These are phyloP conservation scores for Eutrigla gurnardus DNA, from an alignment of 2,797 vertebrate genomes.

Conservation along the genomic window DNA sequence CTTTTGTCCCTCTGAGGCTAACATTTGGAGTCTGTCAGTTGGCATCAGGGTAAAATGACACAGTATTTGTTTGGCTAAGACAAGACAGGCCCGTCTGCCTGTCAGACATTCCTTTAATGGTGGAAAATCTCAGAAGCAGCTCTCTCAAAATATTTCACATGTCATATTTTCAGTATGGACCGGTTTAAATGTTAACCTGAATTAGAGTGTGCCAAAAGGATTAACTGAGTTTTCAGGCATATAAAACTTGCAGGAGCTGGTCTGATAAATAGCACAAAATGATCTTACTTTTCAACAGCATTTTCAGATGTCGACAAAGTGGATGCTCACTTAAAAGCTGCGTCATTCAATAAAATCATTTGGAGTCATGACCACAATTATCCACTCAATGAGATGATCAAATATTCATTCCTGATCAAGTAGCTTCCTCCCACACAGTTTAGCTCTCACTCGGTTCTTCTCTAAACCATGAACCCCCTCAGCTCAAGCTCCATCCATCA, in stretches of 20 bases:
- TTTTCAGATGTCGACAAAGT: not conserved
- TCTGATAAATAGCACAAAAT: not conserved
- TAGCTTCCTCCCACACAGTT: constrained; percentile 34
- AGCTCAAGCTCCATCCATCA: not conserved
- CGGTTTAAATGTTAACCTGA: not conserved
- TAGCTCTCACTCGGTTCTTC: constrained; percentile 29
- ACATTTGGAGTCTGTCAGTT: constrained; percentile 28
- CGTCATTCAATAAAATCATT: not conserved
- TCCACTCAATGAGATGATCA: not conserved
- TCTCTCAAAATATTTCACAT: not conserved
- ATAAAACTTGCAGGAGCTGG: not conserved
- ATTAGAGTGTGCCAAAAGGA: not conserved
- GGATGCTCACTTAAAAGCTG: not conserved
- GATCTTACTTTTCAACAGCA: not conserved
- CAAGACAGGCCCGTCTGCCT: not conserved
- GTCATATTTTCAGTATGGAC: not conserved
- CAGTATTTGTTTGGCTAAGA: not conserved
- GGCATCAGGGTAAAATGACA: constrained; percentile 28
- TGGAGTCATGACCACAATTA: not conserved
- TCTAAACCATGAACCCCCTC: constrained; percentile 47
- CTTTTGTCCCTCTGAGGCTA: constrained; percentile 27
- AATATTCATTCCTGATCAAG: constrained; percentile 17
- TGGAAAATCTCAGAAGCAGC: not conserved
- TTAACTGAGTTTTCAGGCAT: not conserved
- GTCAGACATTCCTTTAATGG: not conserved